Evolutionary conservation across 64 coral and sea anemone genomes (phyloP).

Genomic region (Pachyseris speciosa): DNA sequence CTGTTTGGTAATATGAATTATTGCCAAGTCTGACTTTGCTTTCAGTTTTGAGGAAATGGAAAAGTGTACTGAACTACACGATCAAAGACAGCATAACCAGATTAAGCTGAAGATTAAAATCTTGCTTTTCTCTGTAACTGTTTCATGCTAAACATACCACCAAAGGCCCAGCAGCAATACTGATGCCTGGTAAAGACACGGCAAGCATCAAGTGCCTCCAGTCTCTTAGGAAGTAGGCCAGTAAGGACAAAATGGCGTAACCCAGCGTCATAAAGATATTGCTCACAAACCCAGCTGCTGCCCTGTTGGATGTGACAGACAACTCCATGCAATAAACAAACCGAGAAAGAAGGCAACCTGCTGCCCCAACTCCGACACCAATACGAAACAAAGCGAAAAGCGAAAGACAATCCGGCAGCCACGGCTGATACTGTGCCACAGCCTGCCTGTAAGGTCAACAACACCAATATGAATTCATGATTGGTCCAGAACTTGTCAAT

Average conservation of each 20-base stretch:
- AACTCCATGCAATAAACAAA: slow-evolving; percentile 73
- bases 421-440: slow-evolving; percentile 55
- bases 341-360: slow-evolving; percentile 46
- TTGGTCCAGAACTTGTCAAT: too few species aligned
- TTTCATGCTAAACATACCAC: slow-evolving; percentile 44
- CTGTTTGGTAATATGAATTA: too few species aligned
- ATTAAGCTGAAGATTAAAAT: too few species aligned
- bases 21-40: too few species aligned
- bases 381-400: slow-evolving; percentile 68
- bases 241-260: neutral
- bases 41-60: too few species aligned
- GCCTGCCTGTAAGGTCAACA: slow-evolving; percentile 9
- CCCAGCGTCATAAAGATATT: slow-evolving; percentile 61
- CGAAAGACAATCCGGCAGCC: slow-evolving; percentile 16
- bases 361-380: slow-evolving; percentile 21
- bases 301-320: slow-evolving; percentile 13
- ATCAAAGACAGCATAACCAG: too few species aligned
- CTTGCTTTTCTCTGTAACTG: too few species aligned
- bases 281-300: slow-evolving; percentile 28
- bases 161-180: slow-evolving; percentile 7
- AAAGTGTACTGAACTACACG: too few species aligned
- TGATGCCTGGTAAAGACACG: slow-evolving; percentile 7
- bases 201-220: slow-evolving; percentile 52
- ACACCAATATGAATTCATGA: neutral
- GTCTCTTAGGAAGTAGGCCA: slow-evolving; percentile 53